Evolutionary conservation across 2,797 vertebrate species (phyloP), one percentile per base, ranked within the genome.

Genomic region (Labeo calbasu): DNA sequence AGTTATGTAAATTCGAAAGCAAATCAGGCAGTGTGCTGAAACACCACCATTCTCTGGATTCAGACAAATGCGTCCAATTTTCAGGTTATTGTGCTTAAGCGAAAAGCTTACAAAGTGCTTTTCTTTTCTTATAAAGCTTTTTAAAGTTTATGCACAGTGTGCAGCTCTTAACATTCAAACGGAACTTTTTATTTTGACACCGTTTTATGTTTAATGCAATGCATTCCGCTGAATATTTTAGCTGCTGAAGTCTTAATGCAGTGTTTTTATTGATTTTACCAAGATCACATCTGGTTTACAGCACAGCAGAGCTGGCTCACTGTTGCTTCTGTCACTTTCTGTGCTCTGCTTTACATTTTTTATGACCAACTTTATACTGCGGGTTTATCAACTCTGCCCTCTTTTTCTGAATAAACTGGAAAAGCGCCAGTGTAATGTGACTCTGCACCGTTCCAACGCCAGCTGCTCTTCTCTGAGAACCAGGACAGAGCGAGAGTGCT

Each of bases 11-110:
- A 83, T 87, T 28, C 13, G 28, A 23, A 53, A 43, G 50, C 32
- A 68, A 77, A 78, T 25, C 55, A 57, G 46, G 51, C 84, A 71
- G 65, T 11, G 65, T 53, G 40, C 21, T 53, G 28, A 72, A 78
- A 57, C 8, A 21, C 68, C 14, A 25, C 80, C 73, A 14, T 57
- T 86, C 59, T 72, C 17, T 4, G 21, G 65, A 80, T 71, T 85
- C 73, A 77, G 77, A 84, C 55, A 59, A 88, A 86, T 76, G 50
- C 28, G 4, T 79, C 36, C 69, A 82, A 79, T 82, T 82, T 81
- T 76, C 36, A 57, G 55, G 25, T 69, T 83, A 86, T 68, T 83
- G 68, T 82, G 78, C 51, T 79, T 65, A 81, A 72, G 48, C 50
- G 25, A 86, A 73, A 55, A 83, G 70, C 73, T 69, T 77, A 69